A percentile compares a stretch with the other conserved stretches of the same genome.
These are phyloP conservation scores for Hemicordylus capensis DNA, from an alignment of 2,113 vertebrate genomes.

Conservation along the genomic window DNA sequence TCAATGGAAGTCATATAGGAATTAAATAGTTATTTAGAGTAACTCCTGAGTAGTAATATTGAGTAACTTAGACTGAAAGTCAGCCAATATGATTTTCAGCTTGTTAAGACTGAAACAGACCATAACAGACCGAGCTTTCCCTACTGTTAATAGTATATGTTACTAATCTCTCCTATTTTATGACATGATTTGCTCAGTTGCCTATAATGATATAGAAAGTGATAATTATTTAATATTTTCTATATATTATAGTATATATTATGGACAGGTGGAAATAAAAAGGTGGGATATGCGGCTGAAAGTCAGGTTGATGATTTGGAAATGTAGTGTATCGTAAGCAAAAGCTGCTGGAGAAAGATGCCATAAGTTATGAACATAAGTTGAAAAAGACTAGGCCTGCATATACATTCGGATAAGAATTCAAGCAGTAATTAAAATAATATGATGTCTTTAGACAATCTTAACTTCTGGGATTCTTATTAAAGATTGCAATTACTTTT, in stretches of 20 bases:
- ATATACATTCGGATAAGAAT: conserved; percentile 49
- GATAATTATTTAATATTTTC: not conserved
- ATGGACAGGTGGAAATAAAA: not conserved
- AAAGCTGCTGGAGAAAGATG: not conserved
- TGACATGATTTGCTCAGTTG: conserved; percentile 3
- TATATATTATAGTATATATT: no score
- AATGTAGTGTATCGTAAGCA: not conserved
- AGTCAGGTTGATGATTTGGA: no score
- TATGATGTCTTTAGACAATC: conserved; percentile 56
- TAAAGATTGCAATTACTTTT: conserved; percentile 67
- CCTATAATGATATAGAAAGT: not conserved
- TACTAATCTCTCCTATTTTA: not conserved
- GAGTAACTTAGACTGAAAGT: no score
- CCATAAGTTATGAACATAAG: not conserved
- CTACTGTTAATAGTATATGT: not conserved
- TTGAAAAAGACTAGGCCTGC: conserved; percentile 25
- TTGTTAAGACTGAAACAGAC: not conserved
- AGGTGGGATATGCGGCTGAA: not conserved
- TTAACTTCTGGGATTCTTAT: conserved; percentile 50
- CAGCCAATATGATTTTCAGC: not conserved
- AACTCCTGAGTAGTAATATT: no score
- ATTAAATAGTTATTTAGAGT: no score
- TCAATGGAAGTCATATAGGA: no score
- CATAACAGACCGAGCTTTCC: not conserved
- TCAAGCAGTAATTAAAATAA: conserved; percentile 68